Evolutionary conservation across 2,888 invertebrate genomes (phyloP).

Genomic region (Apamea anceps): DNA sequence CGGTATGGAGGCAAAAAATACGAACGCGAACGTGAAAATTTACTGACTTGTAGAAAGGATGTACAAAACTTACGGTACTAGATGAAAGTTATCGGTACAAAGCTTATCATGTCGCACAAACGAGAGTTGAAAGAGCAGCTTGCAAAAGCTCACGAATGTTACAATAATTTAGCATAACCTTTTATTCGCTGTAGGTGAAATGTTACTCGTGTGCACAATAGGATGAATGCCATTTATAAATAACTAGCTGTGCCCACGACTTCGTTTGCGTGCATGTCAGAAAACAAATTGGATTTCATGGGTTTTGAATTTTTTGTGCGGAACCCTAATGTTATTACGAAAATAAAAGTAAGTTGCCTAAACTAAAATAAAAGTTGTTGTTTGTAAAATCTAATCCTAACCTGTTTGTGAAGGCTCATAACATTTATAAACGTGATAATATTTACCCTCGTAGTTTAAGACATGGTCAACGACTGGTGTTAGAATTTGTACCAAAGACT

Average conservation of each 20-base stretch:
- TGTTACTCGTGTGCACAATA: conserved; percentile 22
- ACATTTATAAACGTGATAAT: too few species aligned
- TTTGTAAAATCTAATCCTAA: too few species aligned
- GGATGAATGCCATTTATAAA: conserved; percentile 40
- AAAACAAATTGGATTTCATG: neutral
- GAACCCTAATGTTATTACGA: neutral
- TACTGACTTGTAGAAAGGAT: neutral
- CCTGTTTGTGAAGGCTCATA: too few species aligned
- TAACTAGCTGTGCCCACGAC: neutral
- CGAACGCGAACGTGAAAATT: conserved; percentile 11
- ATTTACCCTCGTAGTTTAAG: too few species aligned
- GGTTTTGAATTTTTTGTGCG: neutral
- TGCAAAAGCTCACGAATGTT: neutral
- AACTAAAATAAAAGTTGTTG: too few species aligned
- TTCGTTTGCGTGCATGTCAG: neutral
- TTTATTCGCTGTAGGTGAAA: conserved; percentile 2
- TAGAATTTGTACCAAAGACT: too few species aligned
- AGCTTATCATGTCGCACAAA: neutral
- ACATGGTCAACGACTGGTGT: too few species aligned
- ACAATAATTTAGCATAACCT: neutral
- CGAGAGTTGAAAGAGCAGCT: neutral
- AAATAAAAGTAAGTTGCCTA: neutral
- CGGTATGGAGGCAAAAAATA: conserved; percentile 33
- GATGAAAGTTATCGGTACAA: neutral
- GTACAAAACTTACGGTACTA: neutral